A percentile compares a stretch with the other conserved stretches of the same genome.
Conservation (phyloP, 92 coral and sea anemone species). For the Plumapathes pennacea region DNA sequence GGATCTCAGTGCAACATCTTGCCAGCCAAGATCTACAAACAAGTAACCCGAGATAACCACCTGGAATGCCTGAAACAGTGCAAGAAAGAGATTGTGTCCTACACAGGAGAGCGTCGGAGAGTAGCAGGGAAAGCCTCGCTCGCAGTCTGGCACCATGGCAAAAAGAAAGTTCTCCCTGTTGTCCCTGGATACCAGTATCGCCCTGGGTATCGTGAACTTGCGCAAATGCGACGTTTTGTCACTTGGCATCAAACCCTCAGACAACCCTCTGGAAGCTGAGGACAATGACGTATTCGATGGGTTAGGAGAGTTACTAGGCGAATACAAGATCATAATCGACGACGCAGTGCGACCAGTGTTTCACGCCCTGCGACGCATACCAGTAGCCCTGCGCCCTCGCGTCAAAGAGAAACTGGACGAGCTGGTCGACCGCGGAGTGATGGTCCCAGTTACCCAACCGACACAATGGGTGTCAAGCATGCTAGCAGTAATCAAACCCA, state of each 20-base stretch:
- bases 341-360: conserved; percentile 24
- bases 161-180: conserved; percentile 11
- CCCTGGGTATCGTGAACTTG: conserved; percentile 27
- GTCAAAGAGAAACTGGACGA: conserved; percentile 26
- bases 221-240: conserved; percentile 22
- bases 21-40: conserved; percentile 1
- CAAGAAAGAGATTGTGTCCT: not conserved
- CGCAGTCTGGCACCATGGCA: conserved; percentile 24
- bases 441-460: conserved; percentile 22
- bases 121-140: conserved; percentile 32
- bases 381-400: conserved; percentile 25
- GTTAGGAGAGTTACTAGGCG: conserved; percentile 33
- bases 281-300: conserved; percentile 12
- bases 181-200: conserved; percentile 21
- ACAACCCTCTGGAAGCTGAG: conserved; percentile 12
- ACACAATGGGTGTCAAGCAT: conserved; percentile 22
- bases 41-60: conserved; percentile 1
- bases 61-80: not conserved
- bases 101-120: conserved; percentile 32
- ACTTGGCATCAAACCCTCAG: conserved; percentile 7
- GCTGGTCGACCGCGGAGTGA: conserved; percentile 15
- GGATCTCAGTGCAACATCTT: conserved; percentile 6
- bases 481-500: conserved; percentile 12
- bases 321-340: conserved; percentile 33
- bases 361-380: conserved; percentile 32